Base-by-base conservation (phyloP, 2,888 invertebrate genomes). In the Blomia tropicalis region DNA sequence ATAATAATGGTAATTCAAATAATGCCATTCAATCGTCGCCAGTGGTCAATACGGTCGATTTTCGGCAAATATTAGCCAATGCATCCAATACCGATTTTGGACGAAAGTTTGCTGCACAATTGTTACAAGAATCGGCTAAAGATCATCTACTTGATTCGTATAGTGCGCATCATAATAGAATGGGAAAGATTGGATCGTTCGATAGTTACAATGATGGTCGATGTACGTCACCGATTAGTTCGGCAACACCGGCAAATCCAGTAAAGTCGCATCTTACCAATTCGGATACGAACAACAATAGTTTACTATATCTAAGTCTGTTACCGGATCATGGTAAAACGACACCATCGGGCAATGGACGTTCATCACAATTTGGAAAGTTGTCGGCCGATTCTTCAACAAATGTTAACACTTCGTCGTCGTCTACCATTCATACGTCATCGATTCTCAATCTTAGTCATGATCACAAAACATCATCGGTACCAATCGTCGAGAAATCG, bases 11-110 rank as follows among this genome's bases (percentile, higher is more conserved):
- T 11, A 36, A 36, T 17, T 36, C 36, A 17, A 17, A 7, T 11
- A 22, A 47, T 25, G 7, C 7, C 7, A 14, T 17, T 17, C 41
- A 41, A n/a, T 17, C 41, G 41, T 17, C 14, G 14, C 14, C 14
- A 17, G 14, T n/a, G 14, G 41, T 41, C 14, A 19, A 7, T 27
- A 27, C 29, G 14, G 31, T 56, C n/a, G 56, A 56, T 25, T 56
- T 56, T 56, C 56, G 56, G 22, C 25, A 56, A 25, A 56, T 56
- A 2, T 30, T 56, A 3, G 56, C 56, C 2, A 56, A 56, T 25
- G 56, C 56, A 19, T 56, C 56, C 3, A 25, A 56, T 22, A 56
- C 56, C 14, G 56, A 56, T 36, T 56, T 56, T 56, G 56, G 56
- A 3, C 56, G 56, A 14, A 56, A 56, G 23, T 56, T 56, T 56